Conservation (phyloP, 2,888 invertebrate species). For the Cosmorhoe ocellata region DNA sequence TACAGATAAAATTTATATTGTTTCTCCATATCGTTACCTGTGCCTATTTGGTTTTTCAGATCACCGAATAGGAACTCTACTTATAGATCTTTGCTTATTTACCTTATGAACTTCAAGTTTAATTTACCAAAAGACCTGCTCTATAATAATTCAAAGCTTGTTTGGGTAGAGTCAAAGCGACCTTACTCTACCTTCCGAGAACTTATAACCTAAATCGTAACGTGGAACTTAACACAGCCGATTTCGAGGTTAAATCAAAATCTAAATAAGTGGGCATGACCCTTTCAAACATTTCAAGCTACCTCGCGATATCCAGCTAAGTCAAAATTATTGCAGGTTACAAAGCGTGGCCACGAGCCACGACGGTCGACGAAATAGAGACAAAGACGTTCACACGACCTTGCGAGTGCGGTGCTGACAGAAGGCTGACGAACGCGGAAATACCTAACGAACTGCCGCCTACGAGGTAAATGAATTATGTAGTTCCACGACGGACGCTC, state of each 20-base stretch:
- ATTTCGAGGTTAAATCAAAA: slow-evolving; percentile 10
- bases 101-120: too few relatives aligned
- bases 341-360: slow-evolving; percentile 31
- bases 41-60: too few relatives aligned
- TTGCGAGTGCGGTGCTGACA: slow-evolving; percentile 64
- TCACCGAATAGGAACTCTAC: too few relatives aligned
- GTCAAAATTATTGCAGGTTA: slow-evolving; percentile 23
- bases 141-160: neutral
- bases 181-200: slow-evolving; percentile 8
- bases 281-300: slow-evolving; percentile 11
- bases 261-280: slow-evolving; percentile 10
- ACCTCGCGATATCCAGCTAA: slow-evolving; percentile 18
- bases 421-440: slow-evolving; percentile 69
- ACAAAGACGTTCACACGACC: slow-evolving; percentile 79
- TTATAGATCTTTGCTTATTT: too few relatives aligned
- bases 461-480: slow-evolving; percentile 66
- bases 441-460: slow-evolving; percentile 68
- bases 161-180: slow-evolving; percentile 1
- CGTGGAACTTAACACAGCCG: slow-evolving; percentile 7
- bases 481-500: slow-evolving; percentile 46
- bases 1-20: too few relatives aligned
- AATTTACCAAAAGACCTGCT: too few relatives aligned
- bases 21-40: too few relatives aligned
- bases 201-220: slow-evolving; percentile 1
- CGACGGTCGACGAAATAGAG: slow-evolving; percentile 51